Evolutionary conservation across 2,113 vertebrate genomes (phyloP).

Genomic region (Ameiurus melas): DNA sequence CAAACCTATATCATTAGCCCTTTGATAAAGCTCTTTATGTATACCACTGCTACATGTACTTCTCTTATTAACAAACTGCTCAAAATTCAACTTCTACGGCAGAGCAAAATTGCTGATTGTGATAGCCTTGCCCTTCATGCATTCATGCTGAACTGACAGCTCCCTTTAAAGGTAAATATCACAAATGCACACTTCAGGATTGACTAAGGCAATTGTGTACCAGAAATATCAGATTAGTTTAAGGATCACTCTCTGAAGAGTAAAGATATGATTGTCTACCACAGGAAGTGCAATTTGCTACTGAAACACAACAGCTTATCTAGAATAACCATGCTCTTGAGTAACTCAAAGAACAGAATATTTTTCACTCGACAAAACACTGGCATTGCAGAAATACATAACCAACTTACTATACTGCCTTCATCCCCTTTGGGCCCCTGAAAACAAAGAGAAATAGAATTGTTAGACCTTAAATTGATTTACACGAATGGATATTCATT

Average conservation of each 20-base stretch:
- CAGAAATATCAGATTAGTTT: not conserved
- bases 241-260: constrained; percentile 43
- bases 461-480: constrained; percentile 42
- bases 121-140: not conserved
- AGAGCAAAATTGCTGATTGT: not conserved
- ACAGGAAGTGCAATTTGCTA: not conserved
- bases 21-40: not conserved
- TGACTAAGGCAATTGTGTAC: constrained; percentile 64
- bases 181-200: constrained; percentile 61
- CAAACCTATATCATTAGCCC: not conserved
- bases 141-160: not conserved
- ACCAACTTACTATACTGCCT: constrained; percentile 80
- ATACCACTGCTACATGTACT: not conserved
- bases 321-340: not conserved
- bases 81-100: not conserved
- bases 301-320: not conserved
- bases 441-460: constrained; percentile 53
- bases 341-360: not conserved
- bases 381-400: constrained; percentile 14
- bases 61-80: not conserved
- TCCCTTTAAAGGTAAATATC: constrained; percentile 68
- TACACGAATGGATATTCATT: not conserved
- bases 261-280: constrained; percentile 50
- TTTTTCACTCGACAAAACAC: not conserved
- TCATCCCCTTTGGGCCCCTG: constrained; percentile 94